Conservation (phyloP, 2,888 invertebrate species). For the Machimus atricapillus region DNA sequence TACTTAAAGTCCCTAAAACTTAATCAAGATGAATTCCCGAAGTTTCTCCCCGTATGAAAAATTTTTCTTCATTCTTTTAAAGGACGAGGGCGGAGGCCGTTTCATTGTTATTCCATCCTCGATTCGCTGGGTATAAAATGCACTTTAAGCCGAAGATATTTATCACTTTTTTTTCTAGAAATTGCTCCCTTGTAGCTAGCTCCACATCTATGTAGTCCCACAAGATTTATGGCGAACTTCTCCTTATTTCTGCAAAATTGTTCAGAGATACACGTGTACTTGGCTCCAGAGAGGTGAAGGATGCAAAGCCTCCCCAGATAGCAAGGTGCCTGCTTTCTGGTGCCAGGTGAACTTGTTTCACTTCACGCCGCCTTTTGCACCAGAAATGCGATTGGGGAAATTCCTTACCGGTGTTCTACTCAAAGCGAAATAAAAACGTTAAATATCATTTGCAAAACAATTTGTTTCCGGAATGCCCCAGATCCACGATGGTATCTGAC, state of each 20-base stretch:
- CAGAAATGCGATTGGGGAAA: background rate
- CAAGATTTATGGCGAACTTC: constrained; percentile 15
- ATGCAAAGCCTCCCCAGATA: background rate
- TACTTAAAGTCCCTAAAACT: background rate
- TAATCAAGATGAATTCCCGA: constrained; percentile 2
- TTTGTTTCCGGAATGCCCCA: background rate
- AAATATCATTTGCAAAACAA: background rate
- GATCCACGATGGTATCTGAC: background rate
- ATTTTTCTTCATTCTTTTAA: background rate
- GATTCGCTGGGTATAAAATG: constrained; percentile 12
- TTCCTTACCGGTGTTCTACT: background rate
- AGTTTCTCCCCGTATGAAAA: background rate
- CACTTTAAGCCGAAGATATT: constrained; percentile 25
- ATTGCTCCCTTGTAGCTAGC: background rate
- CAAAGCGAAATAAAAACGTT: background rate
- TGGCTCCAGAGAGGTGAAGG: background rate
- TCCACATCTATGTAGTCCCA: background rate
- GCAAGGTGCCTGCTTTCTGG: background rate
- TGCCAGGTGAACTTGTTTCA: background rate
- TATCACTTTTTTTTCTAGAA: constrained; percentile 19
- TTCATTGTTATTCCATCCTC: constrained; percentile 29
- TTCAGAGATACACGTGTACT: background rate
- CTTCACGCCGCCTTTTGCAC: background rate
- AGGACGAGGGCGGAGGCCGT: background rate
- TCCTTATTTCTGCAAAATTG: background rate